phyloP scores from a whole-genome alignment of 1,140 invertebrate species.

The Diachasma alloeum region DNA sequence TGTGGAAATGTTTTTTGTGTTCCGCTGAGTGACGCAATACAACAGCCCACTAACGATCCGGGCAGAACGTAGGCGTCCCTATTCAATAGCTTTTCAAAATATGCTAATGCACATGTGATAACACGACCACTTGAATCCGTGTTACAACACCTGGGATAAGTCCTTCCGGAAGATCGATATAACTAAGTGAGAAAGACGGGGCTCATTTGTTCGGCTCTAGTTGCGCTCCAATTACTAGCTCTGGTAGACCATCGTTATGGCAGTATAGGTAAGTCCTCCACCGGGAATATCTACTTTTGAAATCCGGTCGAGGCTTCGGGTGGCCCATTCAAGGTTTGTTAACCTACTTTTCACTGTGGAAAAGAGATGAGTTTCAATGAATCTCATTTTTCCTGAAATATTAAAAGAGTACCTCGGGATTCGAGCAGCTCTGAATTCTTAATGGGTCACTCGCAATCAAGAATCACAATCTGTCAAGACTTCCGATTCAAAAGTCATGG shows the following conservation, averaged over 20 bases:
- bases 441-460: too few species aligned
- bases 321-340: conserved; percentile 3
- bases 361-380: background rate
- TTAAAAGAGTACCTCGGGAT: background rate
- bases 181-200: background rate
- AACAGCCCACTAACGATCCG: background rate
- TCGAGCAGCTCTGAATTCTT: too few species aligned
- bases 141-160: background rate
- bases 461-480: too few species aligned
- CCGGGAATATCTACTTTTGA: background rate
- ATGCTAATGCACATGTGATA: conserved; percentile 11
- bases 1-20: background rate
- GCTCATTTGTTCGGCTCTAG: conserved; percentile 4
- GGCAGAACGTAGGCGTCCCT: background rate
- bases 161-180: background rate
- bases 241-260: background rate
- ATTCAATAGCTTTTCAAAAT: conserved; percentile 9
- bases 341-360: background rate
- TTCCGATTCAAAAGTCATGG: too few species aligned
- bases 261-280: background rate
- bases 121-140: background rate
- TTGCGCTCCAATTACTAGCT: conserved; percentile 15
- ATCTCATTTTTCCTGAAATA: background rate
- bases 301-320: background rate
- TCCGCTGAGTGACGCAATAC: background rate